Evolutionary conservation across 2,113 vertebrate genomes (phyloP).

Genomic region (Atlantisia rogersi): DNA sequence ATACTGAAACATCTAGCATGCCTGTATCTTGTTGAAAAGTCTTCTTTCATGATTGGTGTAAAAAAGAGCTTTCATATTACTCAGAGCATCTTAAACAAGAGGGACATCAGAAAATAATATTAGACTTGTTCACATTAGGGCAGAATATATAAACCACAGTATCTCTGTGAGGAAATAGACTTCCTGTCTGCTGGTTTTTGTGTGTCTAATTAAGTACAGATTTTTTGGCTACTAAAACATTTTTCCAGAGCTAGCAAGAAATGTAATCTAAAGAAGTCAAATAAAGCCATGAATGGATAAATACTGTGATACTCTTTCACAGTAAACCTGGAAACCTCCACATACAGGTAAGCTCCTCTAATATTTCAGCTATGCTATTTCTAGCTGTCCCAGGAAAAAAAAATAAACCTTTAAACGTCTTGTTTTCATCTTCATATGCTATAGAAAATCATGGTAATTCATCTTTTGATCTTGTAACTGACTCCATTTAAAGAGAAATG

Average conservation of each 20-base stretch:
- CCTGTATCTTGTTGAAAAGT: conserved; percentile 33
- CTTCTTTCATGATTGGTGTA: not conserved
- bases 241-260: conserved; percentile 76
- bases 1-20: not conserved
- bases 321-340: not conserved
- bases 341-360: not conserved
- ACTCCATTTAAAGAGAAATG: not conserved
- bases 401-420: not conserved
- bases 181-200: conserved; percentile 78
- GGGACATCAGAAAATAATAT: conserved; percentile 59
- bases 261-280: conserved; percentile 62
- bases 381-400: not conserved
- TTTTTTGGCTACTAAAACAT: conserved; percentile 72
- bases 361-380: not conserved
- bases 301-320: not conserved
- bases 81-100: conserved; percentile 57
- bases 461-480: not conserved
- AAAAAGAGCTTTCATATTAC: not conserved
- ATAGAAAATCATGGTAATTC: not conserved
- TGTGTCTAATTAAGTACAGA: conserved; percentile 77
- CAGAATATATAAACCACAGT: conserved; percentile 70
- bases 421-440: not conserved
- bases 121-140: conserved; percentile 28
- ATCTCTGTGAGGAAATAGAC: conserved; percentile 76
- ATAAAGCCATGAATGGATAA: conserved; percentile 61